Evolutionary conservation across 2,797 vertebrate genomes (phyloP).

Genomic region (Pseudochirops cupreus): DNA sequence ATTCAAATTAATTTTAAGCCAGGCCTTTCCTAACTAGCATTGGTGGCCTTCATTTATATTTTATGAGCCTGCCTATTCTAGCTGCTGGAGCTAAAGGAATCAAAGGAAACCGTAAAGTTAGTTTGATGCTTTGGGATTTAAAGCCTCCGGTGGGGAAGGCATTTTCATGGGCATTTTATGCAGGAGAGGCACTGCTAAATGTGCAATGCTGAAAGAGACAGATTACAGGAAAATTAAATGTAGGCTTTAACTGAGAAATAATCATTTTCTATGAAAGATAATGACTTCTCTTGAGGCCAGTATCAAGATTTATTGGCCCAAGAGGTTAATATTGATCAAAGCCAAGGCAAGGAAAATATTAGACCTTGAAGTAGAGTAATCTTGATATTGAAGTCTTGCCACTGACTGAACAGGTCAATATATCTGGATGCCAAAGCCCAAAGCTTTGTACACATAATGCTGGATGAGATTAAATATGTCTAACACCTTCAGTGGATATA

Average conservation of each 20-base stretch:
- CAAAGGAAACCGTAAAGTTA: background rate
- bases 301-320: conserved; percentile 85
- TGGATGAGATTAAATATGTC: conserved; percentile 69
- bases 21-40: rapidly evolving
- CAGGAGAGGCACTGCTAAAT: conserved; percentile 42
- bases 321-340: conserved; percentile 80
- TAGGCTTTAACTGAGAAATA: conserved; percentile 84
- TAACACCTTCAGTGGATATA: background rate
- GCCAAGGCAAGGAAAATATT: conserved; percentile 76
- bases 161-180: conserved; percentile 49
- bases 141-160: background rate
- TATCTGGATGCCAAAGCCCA: conserved; percentile 66
- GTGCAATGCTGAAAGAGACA: conserved; percentile 77
- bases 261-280: conserved; percentile 85
- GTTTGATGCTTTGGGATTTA: conserved; percentile 47
- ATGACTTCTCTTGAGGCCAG: conserved; percentile 82
- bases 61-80: background rate
- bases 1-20: background rate
- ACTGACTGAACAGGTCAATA: conserved; percentile 70
- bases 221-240: conserved; percentile 82
- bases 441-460: conserved; percentile 6
- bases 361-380: conserved; percentile 81
- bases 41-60: background rate
- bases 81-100: rapidly evolving
- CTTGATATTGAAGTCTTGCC: conserved; percentile 76